Percentiles rank a stretch among this genome's conserved stretches.
These are phyloP conservation scores for Cheilosia pagana DNA, from an alignment of 2,888 invertebrate species.

Conservation along the genomic window DNA sequence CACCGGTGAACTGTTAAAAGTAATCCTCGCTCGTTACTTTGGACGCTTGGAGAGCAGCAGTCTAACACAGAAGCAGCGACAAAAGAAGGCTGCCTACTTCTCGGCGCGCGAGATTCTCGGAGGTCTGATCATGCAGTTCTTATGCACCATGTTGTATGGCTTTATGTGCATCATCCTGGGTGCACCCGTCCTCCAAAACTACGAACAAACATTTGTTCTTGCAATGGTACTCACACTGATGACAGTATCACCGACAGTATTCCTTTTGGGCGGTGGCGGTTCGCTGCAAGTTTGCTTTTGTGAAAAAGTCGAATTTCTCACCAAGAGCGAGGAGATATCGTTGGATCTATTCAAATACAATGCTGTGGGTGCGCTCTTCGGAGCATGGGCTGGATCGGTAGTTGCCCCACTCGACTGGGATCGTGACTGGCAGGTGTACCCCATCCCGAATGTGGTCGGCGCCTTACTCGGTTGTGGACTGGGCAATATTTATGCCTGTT, in stretches of 20 bases:
- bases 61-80: conserved; percentile 80
- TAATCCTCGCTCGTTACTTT: conserved; percentile 80
- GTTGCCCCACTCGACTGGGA: conserved; percentile 95
- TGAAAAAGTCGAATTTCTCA: conserved; percentile 82
- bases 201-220: conserved; percentile 82
- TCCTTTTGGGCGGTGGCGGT: conserved; percentile 82
- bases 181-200: conserved; percentile 83
- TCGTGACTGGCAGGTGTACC: conserved; percentile 91
- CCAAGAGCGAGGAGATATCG: conserved; percentile 81
- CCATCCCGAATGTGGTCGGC: conserved; percentile 87
- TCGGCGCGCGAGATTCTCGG: conserved; percentile 80
- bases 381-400: conserved; percentile 91
- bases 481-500: conserved; percentile 84
- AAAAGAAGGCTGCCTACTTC: conserved; percentile 80
- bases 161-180: conserved; percentile 83
- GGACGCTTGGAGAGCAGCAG: conserved; percentile 78
- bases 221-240: conserved; percentile 81
- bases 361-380: conserved; percentile 85
- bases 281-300: conserved; percentile 83
- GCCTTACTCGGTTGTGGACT: conserved; percentile 85
- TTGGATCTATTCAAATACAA: conserved; percentile 82
- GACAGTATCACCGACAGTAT: conserved; percentile 82
- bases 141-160: conserved; percentile 81
- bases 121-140: conserved; percentile 80
- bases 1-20: conserved; percentile 81